phyloP scores from a whole-genome alignment of 2,888 invertebrate genomes.

The Ferrisia virgata region DNA sequence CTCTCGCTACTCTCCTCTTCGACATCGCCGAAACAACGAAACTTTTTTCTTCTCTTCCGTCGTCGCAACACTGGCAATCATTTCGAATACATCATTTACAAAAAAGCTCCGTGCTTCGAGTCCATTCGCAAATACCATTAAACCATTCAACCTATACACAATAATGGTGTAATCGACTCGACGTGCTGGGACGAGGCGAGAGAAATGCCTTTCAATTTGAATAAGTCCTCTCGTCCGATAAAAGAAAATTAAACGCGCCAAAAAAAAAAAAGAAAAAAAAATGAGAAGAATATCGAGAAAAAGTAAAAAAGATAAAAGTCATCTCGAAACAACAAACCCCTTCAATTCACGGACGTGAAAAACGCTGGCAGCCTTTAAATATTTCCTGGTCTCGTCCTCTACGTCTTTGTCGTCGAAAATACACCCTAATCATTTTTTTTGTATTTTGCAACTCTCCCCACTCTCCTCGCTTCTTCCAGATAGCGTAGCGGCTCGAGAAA shows the following conservation, averaged over 20 bases:
- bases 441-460: background rate
- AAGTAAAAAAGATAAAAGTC: background rate
- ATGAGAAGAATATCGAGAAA: background rate
- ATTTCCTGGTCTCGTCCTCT: background rate
- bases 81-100: background rate
- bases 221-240: background rate
- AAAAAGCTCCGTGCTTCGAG: background rate
- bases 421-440: background rate
- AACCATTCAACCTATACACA: background rate
- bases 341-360: too few species aligned
- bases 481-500: background rate
- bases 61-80: too few species aligned
- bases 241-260: background rate
- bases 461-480: background rate
- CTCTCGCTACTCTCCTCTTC: too few species aligned
- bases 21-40: background rate
- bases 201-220: background rate
- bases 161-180: background rate
- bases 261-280: background rate
- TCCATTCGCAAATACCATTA: background rate
- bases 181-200: background rate
- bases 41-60: background rate
- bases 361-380: background rate
- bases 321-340: background rate
- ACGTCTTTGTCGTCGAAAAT: background rate